Conservation (phyloP, 1,140 invertebrate species). For the Zaprionus taronus region DNA sequence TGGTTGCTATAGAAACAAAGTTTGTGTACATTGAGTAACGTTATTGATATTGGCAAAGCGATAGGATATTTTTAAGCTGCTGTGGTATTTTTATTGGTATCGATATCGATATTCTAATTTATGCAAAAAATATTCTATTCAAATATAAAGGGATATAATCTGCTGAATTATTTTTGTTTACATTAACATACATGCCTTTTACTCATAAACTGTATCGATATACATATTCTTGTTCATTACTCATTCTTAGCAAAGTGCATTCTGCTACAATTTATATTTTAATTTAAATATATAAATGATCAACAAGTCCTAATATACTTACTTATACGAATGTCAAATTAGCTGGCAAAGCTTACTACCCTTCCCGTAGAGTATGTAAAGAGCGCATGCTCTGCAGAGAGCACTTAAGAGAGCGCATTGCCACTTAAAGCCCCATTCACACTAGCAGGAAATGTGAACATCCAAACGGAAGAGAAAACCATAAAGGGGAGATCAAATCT, state of each 20-base stretch:
- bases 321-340: too few relatives aligned
- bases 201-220: too few relatives aligned
- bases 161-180: too few relatives aligned
- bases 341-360: background rate
- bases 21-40: background rate
- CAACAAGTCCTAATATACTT: too few relatives aligned
- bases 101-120: background rate
- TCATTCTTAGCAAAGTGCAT: too few relatives aligned
- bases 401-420: conserved; percentile 18
- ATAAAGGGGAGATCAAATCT: conserved; percentile 2
- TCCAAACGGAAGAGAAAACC: background rate
- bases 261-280: too few relatives aligned
- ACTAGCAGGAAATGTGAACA: conserved; percentile 1
- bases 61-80: background rate
- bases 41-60: background rate
- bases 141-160: too few relatives aligned
- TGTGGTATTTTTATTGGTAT: background rate
- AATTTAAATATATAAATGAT: too few relatives aligned
- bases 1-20: background rate
- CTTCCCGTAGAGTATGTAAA: conserved; percentile 6
- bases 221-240: too few relatives aligned
- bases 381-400: conserved; percentile 48
- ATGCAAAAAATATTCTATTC: too few relatives aligned
- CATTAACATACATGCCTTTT: too few relatives aligned
- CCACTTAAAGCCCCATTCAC: conserved; percentile 32